Base-by-base conservation (phyloP, 2,797 vertebrate species). In the Sciaenops ocellatus region DNA sequence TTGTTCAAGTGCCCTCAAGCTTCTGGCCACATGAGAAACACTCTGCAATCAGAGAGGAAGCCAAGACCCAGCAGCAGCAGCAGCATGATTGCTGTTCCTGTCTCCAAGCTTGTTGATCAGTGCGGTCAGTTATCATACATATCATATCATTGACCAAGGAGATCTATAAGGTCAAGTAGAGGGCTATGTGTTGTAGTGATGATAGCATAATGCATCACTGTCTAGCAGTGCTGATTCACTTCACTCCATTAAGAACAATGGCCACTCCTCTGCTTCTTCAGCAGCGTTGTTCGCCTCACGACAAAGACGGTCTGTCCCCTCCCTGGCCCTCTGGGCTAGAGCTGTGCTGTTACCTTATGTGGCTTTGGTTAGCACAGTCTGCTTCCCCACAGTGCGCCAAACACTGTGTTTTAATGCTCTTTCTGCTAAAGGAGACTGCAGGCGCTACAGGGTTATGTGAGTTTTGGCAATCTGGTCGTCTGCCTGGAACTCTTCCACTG, bases 231-330 rank as follows among this genome's bases (percentile, higher is more conserved):
- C 80, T 83, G 87, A 88, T 88, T 91, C 85, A 84, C 82, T 87
- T 69, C 72, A 86, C 82, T 92, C 82, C 73, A 89, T 93, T 87
- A 89, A 82, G 80, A 85, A 78, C 87, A 87, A 77, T 73, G 78
- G 80, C 70, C 82, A 62, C 89, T 90, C 82, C 85, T 86, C 65
- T 6, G 42, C 81, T 75, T 81, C 89, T 79, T 68, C 62, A 26
- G 69, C 73, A 47, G 73, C 42, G 62, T 80, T 90, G 84, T 89
- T 87, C 76, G 76, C 62, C 64, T 64, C 68, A n/a, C 83, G 84
- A 92, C 90, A 92, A 85, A 91, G 90, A 69, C 80, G 0, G 64
- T 67, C 86, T 91, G 89, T 92, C 79, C 71, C 80, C 82, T 78
- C 82, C 80, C 82, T 54, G 71, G 73, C 80, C 75, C 81, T 84